Evolutionary conservation across 2,888 invertebrate species (phyloP), one percentile per base, ranked within the genome.

Genomic region (Drosophila incognita): DNA sequence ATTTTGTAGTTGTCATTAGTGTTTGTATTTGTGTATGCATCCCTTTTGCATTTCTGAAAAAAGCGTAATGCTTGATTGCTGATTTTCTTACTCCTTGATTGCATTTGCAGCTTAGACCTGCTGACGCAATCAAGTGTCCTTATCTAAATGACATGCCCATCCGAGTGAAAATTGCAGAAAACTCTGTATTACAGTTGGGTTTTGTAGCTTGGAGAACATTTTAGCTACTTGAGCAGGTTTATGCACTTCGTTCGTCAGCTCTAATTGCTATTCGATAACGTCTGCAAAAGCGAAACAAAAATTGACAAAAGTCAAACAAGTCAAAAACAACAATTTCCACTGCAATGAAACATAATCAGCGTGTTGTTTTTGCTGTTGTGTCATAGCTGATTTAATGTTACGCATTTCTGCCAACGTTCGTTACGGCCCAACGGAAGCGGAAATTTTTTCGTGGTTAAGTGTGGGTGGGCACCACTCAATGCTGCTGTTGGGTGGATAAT

Each of bases 201-300:
- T 57, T 59, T 46, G n/a, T 46, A 60, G 49, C n/a, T 38, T 2
- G 27, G 7, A 40, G 29, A 8, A 29, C 27, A 63, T 74, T 76
- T 72, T 48, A 56, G 73, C 77, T 68, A 79, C 79, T 83, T 86
- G 77, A 86, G 57, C 83, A 86, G 83, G 87, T 79, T 85, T 68
- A 63, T 83, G 77, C 80, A 87, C 82, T 86, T 82, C 56, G 48
- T 60, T 63, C 56, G 57, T 58, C 68, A 68, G 63, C 63, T 76
- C 74, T 86, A 86, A 86, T 86, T 83, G 87, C 72, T 79, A 79
- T 77, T 79, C 87, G 68, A 81, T 71, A 68, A 58, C 59, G 65
- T 35, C 46, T 48, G 61, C 38, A 66, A 61, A 69, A n/a, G 10
- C 10, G 21, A 71, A 29, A 13, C 11, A 27, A n/a, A 52, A 66